Base-by-base conservation (phyloP, 2,888 invertebrate species). In the Dichetophora obliterata region DNA sequence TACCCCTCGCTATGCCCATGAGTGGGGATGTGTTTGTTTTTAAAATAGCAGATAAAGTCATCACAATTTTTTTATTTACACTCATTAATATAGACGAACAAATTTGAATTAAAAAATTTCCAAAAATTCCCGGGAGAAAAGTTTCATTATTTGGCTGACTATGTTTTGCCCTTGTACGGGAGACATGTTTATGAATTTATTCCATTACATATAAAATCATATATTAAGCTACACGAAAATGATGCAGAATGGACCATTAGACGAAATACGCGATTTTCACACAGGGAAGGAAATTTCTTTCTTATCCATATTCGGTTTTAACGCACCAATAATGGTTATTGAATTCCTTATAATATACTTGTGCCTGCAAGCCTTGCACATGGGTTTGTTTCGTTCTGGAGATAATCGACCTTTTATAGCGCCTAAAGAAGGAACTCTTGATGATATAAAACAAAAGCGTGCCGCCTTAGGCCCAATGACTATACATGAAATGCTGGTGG, bases 321-420 rank as follows among this genome's bases (percentile, higher is more conserved):
- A 82, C 0, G 3, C 84, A 0, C 88, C 87, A 1, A 48, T 86
- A 14, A 70, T 79, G 9, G 43, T 85, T 1, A 1, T 85, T 0
- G 65, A 79, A 9, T 83, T 84, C 5, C 0, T 82, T 0, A 22
- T 84, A 3, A 5, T 84, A 1, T 86, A 65, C 14, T 0, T 88
- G 0, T 77, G 80, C 0, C 43, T 88, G n/a, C 83, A 85, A 77
- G 0, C 85, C 0, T 80, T 85, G 0, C 84, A 85, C 66, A 83
- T 88, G 83, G 88, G 88, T 1, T 22, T 88, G 6, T 85, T 82
- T 75, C 84, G 88, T 0, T 85, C 84, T 61, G 70, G 75, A 3
- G 63, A 65, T 5, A 83, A 71, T 0, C 16, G 84, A 54, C 75
- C 79, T 4, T 24, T 66, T 4, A 75, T 31, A 16, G 80, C 77